phyloP scores from a whole-genome alignment of 2,888 invertebrate genomes.

The Dione juno region DNA sequence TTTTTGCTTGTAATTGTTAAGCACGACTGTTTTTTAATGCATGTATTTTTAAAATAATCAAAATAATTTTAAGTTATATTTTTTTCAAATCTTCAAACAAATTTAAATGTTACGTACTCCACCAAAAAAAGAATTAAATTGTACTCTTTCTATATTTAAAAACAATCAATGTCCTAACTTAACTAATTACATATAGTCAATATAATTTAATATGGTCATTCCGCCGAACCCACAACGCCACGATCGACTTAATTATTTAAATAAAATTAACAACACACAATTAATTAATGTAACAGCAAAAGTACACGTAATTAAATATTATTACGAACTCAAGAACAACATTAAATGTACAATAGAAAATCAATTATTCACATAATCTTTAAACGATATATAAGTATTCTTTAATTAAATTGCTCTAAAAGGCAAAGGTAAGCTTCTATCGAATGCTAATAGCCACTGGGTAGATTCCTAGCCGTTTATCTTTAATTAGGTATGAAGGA shows the following conservation, averaged over 20 bases:
- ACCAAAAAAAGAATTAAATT: no score
- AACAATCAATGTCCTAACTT: no score
- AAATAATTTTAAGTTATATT: no score
- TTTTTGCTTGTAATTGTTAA: slow-evolving; percentile 3
- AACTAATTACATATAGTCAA: no score
- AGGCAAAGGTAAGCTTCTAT: slow-evolving; percentile 42
- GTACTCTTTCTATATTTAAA: no score
- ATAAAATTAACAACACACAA: background rate
- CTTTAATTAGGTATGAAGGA: slow-evolving; percentile 41
- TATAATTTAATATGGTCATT: no score
- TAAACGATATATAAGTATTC: slow-evolving; percentile 30
- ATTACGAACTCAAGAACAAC: background rate
- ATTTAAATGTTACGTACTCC: no score
- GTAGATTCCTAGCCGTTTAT: slow-evolving; percentile 41
- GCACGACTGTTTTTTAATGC: background rate
- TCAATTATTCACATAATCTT: slow-evolving; percentile 29
- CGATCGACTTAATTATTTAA: background rate
- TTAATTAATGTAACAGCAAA: background rate
- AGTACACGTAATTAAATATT: slow-evolving; percentile 1
- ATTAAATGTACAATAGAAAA: slow-evolving; percentile 23
- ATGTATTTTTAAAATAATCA: no score
- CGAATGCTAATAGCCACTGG: slow-evolving; percentile 45
- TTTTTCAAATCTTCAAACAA: no score
- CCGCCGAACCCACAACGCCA: no score
- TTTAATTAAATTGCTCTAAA: slow-evolving; percentile 38